phyloP scores from a whole-genome alignment of 1,140 invertebrate genomes.

The Pseudomyrmex pallidus region DNA sequence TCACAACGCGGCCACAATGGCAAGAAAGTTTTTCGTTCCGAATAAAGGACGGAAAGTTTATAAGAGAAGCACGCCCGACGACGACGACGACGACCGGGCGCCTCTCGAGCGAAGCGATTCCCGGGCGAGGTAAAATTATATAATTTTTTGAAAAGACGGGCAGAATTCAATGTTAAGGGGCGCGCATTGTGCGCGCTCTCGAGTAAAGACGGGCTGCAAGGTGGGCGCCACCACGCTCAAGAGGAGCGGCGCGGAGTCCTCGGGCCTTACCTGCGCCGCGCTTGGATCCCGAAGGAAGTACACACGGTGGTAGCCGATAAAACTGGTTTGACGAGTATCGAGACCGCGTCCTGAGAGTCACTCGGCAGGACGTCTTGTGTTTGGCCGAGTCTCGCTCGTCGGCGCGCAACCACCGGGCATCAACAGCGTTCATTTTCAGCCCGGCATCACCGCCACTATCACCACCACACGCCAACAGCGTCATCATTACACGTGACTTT shows the following conservation, averaged over 20 bases:
- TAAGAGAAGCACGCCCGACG: neutral
- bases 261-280: slow-evolving; percentile 68
- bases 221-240: slow-evolving; percentile 64
- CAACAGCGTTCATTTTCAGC: slow-evolving; percentile 14
- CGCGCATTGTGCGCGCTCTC: slow-evolving; percentile 1
- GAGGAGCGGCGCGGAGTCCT: slow-evolving; percentile 54
- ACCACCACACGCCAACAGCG: slow-evolving; percentile 44
- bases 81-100: neutral
- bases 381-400: slow-evolving; percentile 67
- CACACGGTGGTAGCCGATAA: slow-evolving; percentile 81
- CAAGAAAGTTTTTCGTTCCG: slow-evolving; percentile 35
- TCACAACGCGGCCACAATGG: slow-evolving; percentile 46
- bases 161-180: slow-evolving; percentile 32
- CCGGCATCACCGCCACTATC: slow-evolving; percentile 56
- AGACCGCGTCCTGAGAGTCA: slow-evolving; percentile 70
- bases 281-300: slow-evolving; percentile 81
- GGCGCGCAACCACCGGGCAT: slow-evolving; percentile 44
- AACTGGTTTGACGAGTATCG: slow-evolving; percentile 85
- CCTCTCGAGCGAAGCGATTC: neutral
- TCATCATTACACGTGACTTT: slow-evolving; percentile 40
- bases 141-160: slow-evolving; percentile 52
- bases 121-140: neutral
- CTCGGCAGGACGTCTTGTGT: slow-evolving; percentile 71
- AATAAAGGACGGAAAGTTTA: slow-evolving; percentile 13
- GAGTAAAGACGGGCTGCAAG: slow-evolving; percentile 52